Evolutionary conservation across 2,888 invertebrate species (phyloP), one percentile per base, ranked within the genome.

Genomic region (Meiosimyza platycephala): DNA sequence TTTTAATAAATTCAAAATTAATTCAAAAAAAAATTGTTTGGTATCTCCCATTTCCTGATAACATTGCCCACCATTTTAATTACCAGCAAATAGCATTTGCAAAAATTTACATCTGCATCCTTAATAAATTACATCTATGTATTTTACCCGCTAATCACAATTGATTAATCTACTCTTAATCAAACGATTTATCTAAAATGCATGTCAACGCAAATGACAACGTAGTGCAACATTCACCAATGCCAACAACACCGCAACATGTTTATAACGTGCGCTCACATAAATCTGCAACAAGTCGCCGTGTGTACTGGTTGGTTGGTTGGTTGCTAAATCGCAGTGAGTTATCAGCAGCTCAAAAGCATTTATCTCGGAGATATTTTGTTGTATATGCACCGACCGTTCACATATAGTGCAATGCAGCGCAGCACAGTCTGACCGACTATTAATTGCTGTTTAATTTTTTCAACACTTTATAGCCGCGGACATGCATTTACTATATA

Each of bases 381-480:
- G 13, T 63, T 15, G 48, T 28, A 47, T 28, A 47, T 48, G 11
- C 60, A 40, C 15, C 67, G 15, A n/a, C 12, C 15, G 22, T 3
- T 28, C 28, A 28, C 28, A 28, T 28, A 28, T 28, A 28, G 28
- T 28, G 28, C 28, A 28, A 12, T 40, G 13, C 33, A 51, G 52
- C 33, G 28, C 28, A 28, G 6, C 52, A 6, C 33, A 51, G 52
- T 16, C 28, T 33, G 57, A 50, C 13, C 57, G 57, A 72, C 69
- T 73, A 74, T 78, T 79, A 79, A 78, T 79, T 78, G 79, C 74
- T 78, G 74, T 78, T 79, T 77, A 79, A 79, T 78, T 79, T 77
- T 77, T 78, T 79, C 77, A 78, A 76, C 76, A 78, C 78, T 75
- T 77, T 73, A 74, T 71, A 59, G 74, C 72, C 71, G 40, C 40